Evolutionary conservation across 2,888 invertebrate species (phyloP), one percentile per base, ranked within the genome.

Genomic region (Leistus spinibarbis): DNA sequence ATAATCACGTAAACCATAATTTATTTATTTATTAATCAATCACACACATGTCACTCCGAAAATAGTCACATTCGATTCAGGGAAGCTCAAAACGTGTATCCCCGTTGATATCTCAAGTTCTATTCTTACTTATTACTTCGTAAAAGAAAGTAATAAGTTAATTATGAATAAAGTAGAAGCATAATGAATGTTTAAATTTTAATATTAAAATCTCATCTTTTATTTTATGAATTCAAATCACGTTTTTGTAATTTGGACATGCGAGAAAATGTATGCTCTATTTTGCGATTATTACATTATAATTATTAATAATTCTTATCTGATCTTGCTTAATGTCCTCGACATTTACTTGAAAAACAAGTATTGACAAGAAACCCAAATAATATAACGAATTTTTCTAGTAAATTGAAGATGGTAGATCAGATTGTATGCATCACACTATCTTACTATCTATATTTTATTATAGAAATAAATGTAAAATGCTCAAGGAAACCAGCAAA

Each of bases 401-500:
- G 40, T 7, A 40, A 13, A 10, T 40, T 40, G 40, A 5, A 7
- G 13, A 40, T 40, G 40, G 7, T n/a, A 10, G 40, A 13, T 2
- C 40, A 40, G 40, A 13, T 10, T 1, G 13, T 10, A 40, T 40
- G 40, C 40, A 40, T 40, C n/a, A n/a, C n/a, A n/a, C n/a, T n/a
- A n/a, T n/a, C n/a, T n/a, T n/a, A n/a, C n/a, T 40, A 40, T 24
- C 3, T 24, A 24, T 24, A 24, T 24, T 65, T 71, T 72, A 72
- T 72, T 65, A 40, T 27, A 65, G 72, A 72, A 72, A 72, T 72
- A 66, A 72, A 72, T 66, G 72, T 72, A 72, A 72, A 72, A 23
- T 66, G 72, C 72, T 62, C 72, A 72, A 72, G 72, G 66, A 66
- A 72, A 72, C 72, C 72, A 65, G 65, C 72, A 65, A 69, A 69